These are phyloP conservation scores for Cataglyphis altisquamis DNA, from an alignment of 2,888 invertebrate species.

Conservation along the genomic window DNA sequence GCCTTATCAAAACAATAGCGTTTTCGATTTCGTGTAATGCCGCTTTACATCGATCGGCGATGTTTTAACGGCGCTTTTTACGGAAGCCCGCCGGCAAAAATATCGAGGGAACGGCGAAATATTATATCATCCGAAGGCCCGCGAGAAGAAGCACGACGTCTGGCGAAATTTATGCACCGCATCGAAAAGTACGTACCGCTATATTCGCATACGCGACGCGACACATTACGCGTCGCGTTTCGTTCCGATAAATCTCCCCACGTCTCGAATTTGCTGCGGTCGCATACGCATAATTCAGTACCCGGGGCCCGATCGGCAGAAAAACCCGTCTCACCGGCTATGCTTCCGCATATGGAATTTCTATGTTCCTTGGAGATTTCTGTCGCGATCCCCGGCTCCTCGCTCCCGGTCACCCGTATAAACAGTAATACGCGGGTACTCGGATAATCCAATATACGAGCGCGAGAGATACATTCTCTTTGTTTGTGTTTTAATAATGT, in stretches of 20 bases:
- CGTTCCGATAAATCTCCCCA: conserved; percentile 73
- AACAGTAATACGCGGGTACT: conserved; percentile 45
- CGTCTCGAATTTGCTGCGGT: conserved; percentile 56
- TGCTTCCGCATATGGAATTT: conserved; percentile 51
- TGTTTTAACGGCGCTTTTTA: conserved; percentile 58
- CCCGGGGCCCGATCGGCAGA: conserved; percentile 33
- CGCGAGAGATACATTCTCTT: conserved; percentile 24
- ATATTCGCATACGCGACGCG: conserved; percentile 28
- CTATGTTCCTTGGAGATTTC: conserved; percentile 47
- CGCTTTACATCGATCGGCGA: conserved; percentile 2
- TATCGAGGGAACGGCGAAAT: conserved; percentile 65
- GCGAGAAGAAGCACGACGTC: conserved; percentile 39
- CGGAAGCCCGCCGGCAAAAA: conserved; percentile 30
- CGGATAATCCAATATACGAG: conserved; percentile 45
- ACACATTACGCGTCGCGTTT: conserved; percentile 57
- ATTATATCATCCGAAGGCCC: conserved; percentile 71
- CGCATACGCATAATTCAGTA: conserved; percentile 41
- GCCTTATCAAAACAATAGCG: conserved; percentile 46
- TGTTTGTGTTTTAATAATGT: conserved; percentile 50
- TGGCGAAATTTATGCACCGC: conserved; percentile 71
- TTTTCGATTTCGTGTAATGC: neutral
- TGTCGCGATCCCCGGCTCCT: conserved; percentile 11
- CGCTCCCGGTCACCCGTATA: conserved; percentile 27
- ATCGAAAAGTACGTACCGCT: conserved; percentile 58
- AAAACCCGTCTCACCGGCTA: conserved; percentile 44